These are phyloP conservation scores for Gallinago media DNA, from an alignment of 2,113 vertebrate genomes.

Conservation along the genomic window DNA sequence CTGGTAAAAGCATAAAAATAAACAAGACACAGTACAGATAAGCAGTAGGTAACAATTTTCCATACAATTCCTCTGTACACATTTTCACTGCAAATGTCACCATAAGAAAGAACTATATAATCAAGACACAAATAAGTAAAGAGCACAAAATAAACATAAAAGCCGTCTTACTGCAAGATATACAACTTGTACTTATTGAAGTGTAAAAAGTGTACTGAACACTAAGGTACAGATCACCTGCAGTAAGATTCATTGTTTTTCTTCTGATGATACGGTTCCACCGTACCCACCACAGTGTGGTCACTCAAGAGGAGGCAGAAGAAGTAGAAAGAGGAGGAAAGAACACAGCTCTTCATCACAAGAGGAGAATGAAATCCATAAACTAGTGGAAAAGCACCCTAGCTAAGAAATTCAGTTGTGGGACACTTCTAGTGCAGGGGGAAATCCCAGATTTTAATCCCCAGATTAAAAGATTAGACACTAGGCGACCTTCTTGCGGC, in stretches of 20 bases:
- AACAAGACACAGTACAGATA: conserved; percentile 4
- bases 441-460: background rate
- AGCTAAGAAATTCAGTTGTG: background rate
- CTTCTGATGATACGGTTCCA: background rate
- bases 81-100: conserved; percentile 27
- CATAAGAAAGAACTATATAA: conserved; percentile 5
- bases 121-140: conserved; percentile 28
- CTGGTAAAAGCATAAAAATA: conserved; percentile 34
- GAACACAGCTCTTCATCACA: background rate
- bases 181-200: background rate
- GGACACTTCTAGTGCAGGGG: background rate
- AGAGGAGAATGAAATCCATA: background rate
- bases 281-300: too few species aligned
- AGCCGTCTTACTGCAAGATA: background rate
- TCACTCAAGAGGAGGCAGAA: background rate
- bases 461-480: background rate
- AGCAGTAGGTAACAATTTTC: conserved; percentile 26
- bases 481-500: background rate
- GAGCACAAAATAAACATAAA: conserved; percentile 16
- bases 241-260: background rate
- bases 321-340: background rate
- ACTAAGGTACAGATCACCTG: background rate
- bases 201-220: background rate
- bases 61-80: background rate
- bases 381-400: background rate